Percentiles rank a stretch among this genome's conserved stretches.
These are phyloP conservation scores for Anguilla megastoma DNA, from an alignment of 2,797 vertebrate species.

Conservation along the genomic window DNA sequence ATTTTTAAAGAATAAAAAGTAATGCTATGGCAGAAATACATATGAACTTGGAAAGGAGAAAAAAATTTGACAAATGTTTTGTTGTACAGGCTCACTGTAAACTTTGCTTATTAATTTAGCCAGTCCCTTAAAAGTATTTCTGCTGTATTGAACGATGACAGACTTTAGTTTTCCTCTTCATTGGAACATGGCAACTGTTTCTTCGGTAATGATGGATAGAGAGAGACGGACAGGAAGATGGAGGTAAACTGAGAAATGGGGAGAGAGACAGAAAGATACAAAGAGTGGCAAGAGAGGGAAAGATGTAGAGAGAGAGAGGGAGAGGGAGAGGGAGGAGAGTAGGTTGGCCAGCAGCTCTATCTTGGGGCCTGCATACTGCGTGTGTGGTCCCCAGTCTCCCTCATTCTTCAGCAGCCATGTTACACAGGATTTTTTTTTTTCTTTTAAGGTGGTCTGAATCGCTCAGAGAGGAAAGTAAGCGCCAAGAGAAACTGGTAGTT, in stretches of 20 bases:
- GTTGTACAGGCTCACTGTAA: background rate
- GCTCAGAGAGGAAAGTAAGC: background rate
- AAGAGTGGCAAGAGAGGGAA: background rate
- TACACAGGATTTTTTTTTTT: conserved; percentile 41
- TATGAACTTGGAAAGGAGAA: background rate
- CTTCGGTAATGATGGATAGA: background rate
- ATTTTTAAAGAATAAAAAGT: conserved; percentile 6
- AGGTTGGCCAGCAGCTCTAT: conserved; percentile 33
- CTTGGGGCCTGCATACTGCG: conserved; percentile 49
- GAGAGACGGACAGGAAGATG: background rate
- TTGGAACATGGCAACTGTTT: background rate
- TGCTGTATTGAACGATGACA: background rate
- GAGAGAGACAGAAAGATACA: background rate
- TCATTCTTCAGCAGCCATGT: conserved; percentile 64
- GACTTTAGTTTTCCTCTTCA: background rate
- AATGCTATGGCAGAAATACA: background rate
- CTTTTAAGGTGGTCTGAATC: conserved; percentile 30
- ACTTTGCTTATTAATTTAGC: background rate
- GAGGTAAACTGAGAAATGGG: background rate
- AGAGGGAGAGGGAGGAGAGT: conserved; percentile 16
- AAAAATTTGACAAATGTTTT: background rate
- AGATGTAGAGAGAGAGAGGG: conserved; percentile 14
- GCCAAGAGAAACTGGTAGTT: background rate
- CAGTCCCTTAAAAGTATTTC: background rate
- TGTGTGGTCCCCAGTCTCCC: conserved; percentile 73